Evolutionary conservation across 2,888 invertebrate species (phyloP).

Genomic region (Thymelicus acteon): DNA sequence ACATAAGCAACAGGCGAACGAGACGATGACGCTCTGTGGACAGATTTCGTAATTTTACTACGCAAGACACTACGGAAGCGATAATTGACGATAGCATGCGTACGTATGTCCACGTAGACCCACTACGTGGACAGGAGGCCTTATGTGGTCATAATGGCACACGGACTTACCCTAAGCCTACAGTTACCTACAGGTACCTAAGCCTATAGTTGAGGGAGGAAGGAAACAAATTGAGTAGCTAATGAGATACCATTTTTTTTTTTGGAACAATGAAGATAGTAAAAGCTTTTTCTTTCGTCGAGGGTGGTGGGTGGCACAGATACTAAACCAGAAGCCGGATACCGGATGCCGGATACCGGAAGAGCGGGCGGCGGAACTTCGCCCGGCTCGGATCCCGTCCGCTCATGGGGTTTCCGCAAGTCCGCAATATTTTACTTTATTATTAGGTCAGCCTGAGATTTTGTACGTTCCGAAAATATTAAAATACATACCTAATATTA

Average conservation of each 20-base stretch:
- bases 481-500: too few species aligned
- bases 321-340: conserved; percentile 49
- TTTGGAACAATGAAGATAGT: background rate
- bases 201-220: too few species aligned
- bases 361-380: conserved; percentile 62
- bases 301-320: conserved; percentile 4
- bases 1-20: too few species aligned
- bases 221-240: too few species aligned
- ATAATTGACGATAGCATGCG: too few species aligned
- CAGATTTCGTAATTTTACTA: too few species aligned
- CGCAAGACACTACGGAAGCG: too few species aligned
- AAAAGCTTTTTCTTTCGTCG: background rate
- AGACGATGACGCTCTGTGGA: too few species aligned
- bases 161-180: background rate
- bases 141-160: background rate
- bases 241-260: too few species aligned
- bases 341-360: conserved; percentile 66
- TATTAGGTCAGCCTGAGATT: background rate
- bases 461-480: background rate
- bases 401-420: conserved; percentile 15
- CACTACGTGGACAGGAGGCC: too few species aligned
- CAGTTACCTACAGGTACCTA: too few species aligned
- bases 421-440: background rate
- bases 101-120: too few species aligned
- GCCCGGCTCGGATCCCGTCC: conserved; percentile 8